Conservation (phyloP, 2,888 invertebrate genomes). For the Germaria angustata region DNA sequence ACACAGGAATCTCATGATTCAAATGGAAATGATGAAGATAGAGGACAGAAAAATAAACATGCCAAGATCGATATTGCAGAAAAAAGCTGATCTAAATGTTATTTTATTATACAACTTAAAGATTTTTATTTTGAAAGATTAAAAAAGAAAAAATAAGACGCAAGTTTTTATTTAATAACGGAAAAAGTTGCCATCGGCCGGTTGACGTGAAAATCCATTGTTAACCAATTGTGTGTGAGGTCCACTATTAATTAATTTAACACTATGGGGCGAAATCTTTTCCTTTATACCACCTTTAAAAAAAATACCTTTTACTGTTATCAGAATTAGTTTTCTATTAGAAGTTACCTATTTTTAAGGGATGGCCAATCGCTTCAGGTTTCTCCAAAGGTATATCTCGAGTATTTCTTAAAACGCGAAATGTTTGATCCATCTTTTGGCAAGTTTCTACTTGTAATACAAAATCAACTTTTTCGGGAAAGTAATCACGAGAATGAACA, state of each 20-base stretch:
- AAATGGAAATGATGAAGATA: conserved; percentile 1
- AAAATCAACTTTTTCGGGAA: conserved; percentile 84
- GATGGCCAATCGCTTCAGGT: conserved; percentile 79
- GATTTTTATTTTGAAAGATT: conserved; percentile 36
- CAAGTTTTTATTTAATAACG: conserved; percentile 81
- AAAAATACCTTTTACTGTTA: neutral
- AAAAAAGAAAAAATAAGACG: neutral
- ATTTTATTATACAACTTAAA: conserved; percentile 26
- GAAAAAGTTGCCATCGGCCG: conserved; percentile 87
- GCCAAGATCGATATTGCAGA: conserved; percentile 69
- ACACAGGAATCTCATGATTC: conserved; percentile 41
- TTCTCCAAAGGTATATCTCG: conserved; percentile 74
- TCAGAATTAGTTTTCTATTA: neutral
- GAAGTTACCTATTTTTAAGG: conserved; percentile 79
- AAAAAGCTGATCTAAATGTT: conserved; percentile 28
- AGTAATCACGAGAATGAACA: conserved; percentile 84
- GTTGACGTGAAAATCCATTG: conserved; percentile 89
- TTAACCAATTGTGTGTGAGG: conserved; percentile 90
- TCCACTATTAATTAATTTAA: conserved; percentile 90
- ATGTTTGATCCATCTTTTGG: conserved; percentile 80
- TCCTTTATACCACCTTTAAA: conserved; percentile 83
- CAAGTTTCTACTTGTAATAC: conserved; percentile 85
- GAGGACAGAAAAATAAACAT: conserved; percentile 70
- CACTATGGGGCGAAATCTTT: conserved; percentile 85
- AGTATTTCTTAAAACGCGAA: conserved; percentile 86